Evolutionary conservation across 2,797 vertebrate genomes (phyloP), one percentile per base, ranked within the genome.

Genomic region (Scolopax rusticola): DNA sequence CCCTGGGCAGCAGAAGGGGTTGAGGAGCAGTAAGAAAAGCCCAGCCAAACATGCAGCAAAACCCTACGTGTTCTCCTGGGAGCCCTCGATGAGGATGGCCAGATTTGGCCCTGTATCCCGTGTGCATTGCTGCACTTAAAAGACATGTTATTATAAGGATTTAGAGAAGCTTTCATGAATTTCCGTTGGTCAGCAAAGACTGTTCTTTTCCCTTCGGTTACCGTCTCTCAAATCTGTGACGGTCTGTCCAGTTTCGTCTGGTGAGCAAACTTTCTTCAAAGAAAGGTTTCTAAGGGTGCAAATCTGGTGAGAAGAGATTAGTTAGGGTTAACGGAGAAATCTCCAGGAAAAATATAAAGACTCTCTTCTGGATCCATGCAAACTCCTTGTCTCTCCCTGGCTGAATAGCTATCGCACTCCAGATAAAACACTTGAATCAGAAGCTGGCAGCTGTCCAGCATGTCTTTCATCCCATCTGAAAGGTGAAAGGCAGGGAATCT

Each of bases 401-500:
- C n/a, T 61, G 57, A 76, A 63, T 56, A 7, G 2, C 69, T 82
- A 23, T 56, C 2, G 0, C 43, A 50, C 21, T 89, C 38, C 32
- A 32, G 40, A 82, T 78, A 85, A 95, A 95, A 84, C 6, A 17
- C 84, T 91, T n/a, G 32, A 79, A 94, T 83, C 63, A 85, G 71
- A 88, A 30, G 33, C 8, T 74, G 95, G 82, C 65, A 5, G n/a
- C 28, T 45, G 33, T 79, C 60, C 94, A 94, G 73, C 13, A 36
- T 47, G 33, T 36, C 60, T 97, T 97, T 95, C 67, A 93, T 96
- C 84, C 51, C 36, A 41, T 45, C 59, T 4, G 0, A 91, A 90
- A 93, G 90, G 83, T 89, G 71, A 96, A 90, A 93, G 43, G 47
- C n/a, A 50, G 50, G 11, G 90, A 94, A 73, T 80, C 21, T 85